Evolutionary conservation across 1,140 invertebrate species (phyloP).

Genomic region (Grapholita molesta): DNA sequence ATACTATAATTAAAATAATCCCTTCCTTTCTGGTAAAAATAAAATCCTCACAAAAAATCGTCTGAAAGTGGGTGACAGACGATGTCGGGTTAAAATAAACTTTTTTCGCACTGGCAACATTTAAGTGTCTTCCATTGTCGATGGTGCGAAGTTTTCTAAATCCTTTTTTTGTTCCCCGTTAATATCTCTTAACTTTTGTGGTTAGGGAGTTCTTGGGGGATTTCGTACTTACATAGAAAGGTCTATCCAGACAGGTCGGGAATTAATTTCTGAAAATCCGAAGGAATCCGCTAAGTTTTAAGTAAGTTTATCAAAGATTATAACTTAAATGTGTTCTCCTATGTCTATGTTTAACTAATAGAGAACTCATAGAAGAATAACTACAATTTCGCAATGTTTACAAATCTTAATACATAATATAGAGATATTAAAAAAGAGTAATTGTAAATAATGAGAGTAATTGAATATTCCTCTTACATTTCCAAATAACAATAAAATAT

Average conservation of each 20-base stretch:
- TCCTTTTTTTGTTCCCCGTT: conserved; percentile 1
- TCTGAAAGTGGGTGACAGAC: neutral
- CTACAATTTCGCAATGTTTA: too few species aligned
- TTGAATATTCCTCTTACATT: too few species aligned
- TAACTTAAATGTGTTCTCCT: too few species aligned
- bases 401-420: too few species aligned
- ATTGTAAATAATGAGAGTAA: too few species aligned
- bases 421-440: too few species aligned
- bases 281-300: neutral
- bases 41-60: neutral
- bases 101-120: conserved; percentile 8
- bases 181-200: conserved; percentile 9
- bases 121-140: conserved; percentile 17
- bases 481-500: too few species aligned
- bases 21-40: neutral
- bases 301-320: too few species aligned
- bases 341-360: too few species aligned
- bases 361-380: too few species aligned
- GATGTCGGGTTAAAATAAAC: conserved; percentile 4
- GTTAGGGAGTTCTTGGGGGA: neutral
- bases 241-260: neutral
- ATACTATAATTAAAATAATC: too few species aligned
- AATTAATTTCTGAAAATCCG: neutral
- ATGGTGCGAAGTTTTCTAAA: conserved; percentile 12
- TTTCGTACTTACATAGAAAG: neutral